A percentile compares a stretch with the other conserved stretches of the same genome.
phyloP scores from a whole-genome alignment of 2,113 vertebrate species.

The Nerophis ophidion region DNA sequence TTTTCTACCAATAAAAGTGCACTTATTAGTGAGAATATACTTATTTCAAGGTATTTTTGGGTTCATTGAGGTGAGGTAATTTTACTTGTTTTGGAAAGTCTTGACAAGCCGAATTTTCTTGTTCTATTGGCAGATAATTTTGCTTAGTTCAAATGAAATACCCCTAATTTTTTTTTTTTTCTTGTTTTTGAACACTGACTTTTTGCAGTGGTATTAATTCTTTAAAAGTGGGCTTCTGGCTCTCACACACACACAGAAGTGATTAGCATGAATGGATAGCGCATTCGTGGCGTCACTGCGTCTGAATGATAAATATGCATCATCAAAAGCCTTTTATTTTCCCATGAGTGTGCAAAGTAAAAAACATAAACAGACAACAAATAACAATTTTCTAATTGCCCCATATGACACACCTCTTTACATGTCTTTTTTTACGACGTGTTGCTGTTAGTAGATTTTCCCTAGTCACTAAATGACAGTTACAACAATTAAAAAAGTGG shows the following conservation, averaged over 20 bases:
- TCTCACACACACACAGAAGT: slow-evolving; percentile 1
- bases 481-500: too few relatives aligned
- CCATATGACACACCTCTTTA: slow-evolving; percentile 13
- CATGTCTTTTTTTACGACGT: slow-evolving; percentile 5
- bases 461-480: not conserved
- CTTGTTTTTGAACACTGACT: too few relatives aligned
- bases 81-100: too few relatives aligned
- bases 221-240: slow-evolving; percentile 54
- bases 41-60: too few relatives aligned
- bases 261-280: slow-evolving; percentile 16
- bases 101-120: too few relatives aligned
- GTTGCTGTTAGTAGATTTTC: slow-evolving; percentile 13
- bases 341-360: not conserved
- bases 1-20: too few relatives aligned
- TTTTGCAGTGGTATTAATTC: slow-evolving; percentile 55
- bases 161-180: too few relatives aligned
- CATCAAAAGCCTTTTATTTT: not conserved
- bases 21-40: too few relatives aligned
- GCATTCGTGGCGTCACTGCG: slow-evolving; percentile 33
- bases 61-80: too few relatives aligned
- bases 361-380: not conserved
- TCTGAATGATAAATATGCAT: not conserved
- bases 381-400: slow-evolving; percentile 15
- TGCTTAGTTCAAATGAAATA: too few relatives aligned
- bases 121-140: too few relatives aligned